Conservation (phyloP, 1,140 invertebrate genomes). For the Diachasma alloeum region DNA sequence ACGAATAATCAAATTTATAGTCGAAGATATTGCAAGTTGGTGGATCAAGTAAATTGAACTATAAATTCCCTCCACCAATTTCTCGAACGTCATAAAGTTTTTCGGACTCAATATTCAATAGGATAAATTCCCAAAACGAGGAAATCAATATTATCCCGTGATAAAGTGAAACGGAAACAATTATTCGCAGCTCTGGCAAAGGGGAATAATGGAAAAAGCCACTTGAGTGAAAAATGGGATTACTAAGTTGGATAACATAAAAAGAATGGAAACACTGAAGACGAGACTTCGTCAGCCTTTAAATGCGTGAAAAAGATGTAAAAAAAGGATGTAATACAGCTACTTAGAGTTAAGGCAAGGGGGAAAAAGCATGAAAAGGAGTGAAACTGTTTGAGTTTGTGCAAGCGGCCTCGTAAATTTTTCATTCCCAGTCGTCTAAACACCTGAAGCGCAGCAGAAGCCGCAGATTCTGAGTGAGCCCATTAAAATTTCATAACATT, state of each 20-base stretch:
- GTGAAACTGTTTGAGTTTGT: slow-evolving; percentile 13
- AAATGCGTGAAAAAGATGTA: not conserved
- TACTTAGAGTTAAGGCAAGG: not conserved
- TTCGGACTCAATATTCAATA: no score
- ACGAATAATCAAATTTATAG: no score
- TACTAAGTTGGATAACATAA: not conserved
- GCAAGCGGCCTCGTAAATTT: slow-evolving; percentile 18
- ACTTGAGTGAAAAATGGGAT: not conserved
- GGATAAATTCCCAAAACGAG: not conserved
- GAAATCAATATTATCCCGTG: not conserved
- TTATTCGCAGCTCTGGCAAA: not conserved
- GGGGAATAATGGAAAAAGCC: not conserved
- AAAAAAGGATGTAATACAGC: slow-evolving; percentile 7
- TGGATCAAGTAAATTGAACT: no score
- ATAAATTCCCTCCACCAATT: no score
- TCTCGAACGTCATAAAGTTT: no score
- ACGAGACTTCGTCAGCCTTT: not conserved
- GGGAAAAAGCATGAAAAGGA: slow-evolving; percentile 14
- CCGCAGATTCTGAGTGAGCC: slow-evolving; percentile 7
- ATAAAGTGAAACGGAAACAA: not conserved
- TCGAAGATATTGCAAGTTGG: no score
- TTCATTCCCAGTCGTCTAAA: slow-evolving; percentile 20
- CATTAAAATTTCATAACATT: slow-evolving; percentile 30
- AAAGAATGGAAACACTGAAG: slow-evolving; percentile 2
- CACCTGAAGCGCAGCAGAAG: slow-evolving; percentile 8